These are phyloP conservation scores for Rana temporaria DNA, from an alignment of 2,113 vertebrate genomes.

Conservation along the genomic window DNA sequence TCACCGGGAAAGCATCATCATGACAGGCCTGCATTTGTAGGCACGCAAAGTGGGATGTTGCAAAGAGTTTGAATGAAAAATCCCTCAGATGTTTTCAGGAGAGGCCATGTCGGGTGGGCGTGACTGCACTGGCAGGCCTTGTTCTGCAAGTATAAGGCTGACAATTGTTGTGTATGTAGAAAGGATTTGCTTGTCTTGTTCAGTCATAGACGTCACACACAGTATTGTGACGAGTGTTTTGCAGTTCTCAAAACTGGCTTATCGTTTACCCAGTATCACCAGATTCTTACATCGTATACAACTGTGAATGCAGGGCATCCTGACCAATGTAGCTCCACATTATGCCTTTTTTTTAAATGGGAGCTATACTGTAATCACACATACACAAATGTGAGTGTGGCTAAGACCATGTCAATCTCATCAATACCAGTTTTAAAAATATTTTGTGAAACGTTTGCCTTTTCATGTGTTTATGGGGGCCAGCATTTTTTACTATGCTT, in stretches of 20 bases:
- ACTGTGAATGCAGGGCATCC: too few species aligned
- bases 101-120: background rate
- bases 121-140: background rate
- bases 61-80: background rate
- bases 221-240: background rate
- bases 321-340: too few species aligned
- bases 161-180: background rate
- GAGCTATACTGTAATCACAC: too few species aligned
- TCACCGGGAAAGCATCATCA: conserved; percentile 3
- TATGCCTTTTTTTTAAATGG: too few species aligned
- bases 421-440: too few species aligned
- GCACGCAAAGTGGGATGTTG: background rate
- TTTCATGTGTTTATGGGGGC: too few species aligned
- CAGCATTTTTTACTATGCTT: too few species aligned
- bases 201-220: background rate
- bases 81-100: conserved; percentile 1
- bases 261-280: background rate
- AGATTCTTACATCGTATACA: too few species aligned
- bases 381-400: too few species aligned
- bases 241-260: background rate
- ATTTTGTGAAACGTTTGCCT: too few species aligned
- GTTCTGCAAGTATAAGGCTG: conserved; percentile 25
- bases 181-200: background rate
- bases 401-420: too few species aligned
- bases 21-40: background rate